phyloP scores from a whole-genome alignment of 2,113 vertebrate species.

The Phalacrocorax pelagicus region DNA sequence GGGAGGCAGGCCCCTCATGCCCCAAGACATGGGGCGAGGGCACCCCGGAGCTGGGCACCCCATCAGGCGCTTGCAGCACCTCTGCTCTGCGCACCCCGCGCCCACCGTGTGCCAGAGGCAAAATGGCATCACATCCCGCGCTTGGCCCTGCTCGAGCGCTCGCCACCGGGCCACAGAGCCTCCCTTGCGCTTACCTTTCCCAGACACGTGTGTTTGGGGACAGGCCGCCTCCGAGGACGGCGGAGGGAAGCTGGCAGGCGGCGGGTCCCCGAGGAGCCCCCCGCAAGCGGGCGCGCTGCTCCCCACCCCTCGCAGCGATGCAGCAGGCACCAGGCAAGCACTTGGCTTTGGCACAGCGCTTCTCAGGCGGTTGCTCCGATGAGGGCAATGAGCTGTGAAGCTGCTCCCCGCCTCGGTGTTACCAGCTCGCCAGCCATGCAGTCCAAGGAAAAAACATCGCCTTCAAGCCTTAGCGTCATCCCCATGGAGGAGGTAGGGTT shows the following conservation, averaged over 20 bases:
- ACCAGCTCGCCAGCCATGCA: background rate
- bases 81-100: rapidly evolving
- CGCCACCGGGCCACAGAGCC: background rate
- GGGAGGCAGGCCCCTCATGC: rapidly evolving
- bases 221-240: background rate
- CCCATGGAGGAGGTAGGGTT: background rate
- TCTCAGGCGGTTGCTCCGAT: background rate
- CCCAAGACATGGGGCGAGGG: rapidly evolving
- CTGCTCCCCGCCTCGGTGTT: background rate
- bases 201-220: background rate
- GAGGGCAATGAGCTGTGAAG: background rate
- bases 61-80: rapidly evolving
- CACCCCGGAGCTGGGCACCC: rapidly evolving
- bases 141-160: background rate
- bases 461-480: background rate
- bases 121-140: background rate
- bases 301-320: background rate
- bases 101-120: rapidly evolving
- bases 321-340: background rate
- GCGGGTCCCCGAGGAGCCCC: background rate
- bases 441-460: background rate
- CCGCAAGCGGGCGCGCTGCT: rapidly evolving
- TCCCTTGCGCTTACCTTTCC: background rate
- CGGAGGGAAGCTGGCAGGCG: background rate
- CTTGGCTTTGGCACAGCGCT: background rate